Conservation (phyloP, 2,113 vertebrate species). For the Apistogramma diplotaenia region DNA sequence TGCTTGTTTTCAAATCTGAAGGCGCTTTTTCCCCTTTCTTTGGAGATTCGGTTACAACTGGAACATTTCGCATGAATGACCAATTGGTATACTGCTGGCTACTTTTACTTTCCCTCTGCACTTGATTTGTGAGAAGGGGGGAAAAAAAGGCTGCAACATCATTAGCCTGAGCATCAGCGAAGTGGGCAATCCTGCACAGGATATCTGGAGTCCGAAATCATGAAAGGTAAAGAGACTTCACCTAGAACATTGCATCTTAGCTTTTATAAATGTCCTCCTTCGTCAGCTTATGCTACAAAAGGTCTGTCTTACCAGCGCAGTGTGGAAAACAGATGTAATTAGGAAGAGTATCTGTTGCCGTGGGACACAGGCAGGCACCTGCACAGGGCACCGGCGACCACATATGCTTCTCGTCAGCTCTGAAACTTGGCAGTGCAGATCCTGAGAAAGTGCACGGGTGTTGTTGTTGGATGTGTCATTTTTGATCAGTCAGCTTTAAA, state of each 20-base stretch:
- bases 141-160: neutral
- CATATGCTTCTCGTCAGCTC: conserved; percentile 61
- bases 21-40: neutral
- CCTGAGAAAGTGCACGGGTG: conserved; percentile 58
- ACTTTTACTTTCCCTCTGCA: neutral
- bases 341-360: conserved; percentile 3
- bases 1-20: neutral
- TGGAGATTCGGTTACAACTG: neutral
- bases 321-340: neutral
- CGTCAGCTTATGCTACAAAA: neutral
- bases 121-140: neutral
- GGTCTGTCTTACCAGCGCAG: neutral
- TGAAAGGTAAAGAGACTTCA: conserved; percentile 76
- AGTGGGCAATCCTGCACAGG: neutral
- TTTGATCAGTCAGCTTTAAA: conserved; percentile 61
- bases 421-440: conserved; percentile 30
- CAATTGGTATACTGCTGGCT: neutral
- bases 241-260: neutral
- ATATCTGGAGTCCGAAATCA: conserved; percentile 50
- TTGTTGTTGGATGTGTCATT: conserved; percentile 70
- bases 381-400: conserved; percentile 17
- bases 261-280: neutral
- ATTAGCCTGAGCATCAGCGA: neutral
- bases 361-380: conserved; percentile 43
- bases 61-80: conserved; percentile 15